Conservation (phyloP, 2,113 vertebrate species). For the Archilochus colubris region DNA sequence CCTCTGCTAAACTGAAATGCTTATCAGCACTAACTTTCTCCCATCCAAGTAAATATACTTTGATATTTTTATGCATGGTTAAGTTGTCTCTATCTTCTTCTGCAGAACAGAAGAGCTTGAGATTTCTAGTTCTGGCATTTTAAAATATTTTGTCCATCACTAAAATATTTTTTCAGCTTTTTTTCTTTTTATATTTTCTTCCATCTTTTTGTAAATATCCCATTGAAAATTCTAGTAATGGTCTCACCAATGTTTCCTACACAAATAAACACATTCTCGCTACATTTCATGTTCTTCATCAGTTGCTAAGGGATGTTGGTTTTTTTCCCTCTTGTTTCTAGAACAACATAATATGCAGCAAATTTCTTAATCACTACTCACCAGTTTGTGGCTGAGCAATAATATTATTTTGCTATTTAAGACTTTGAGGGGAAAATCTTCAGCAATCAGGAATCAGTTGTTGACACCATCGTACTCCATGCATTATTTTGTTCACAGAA, state of each 20-base stretch:
- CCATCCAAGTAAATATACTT: background rate
- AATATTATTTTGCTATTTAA: background rate
- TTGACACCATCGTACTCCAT: background rate
- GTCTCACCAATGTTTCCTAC: rapidly evolving
- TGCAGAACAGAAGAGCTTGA: background rate
- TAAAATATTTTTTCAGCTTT: background rate
- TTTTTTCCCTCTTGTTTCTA: background rate
- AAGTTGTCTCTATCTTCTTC: background rate
- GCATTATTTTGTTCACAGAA: background rate
- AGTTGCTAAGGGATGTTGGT: background rate
- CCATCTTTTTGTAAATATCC: background rate
- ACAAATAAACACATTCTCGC: background rate
- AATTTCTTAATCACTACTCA: background rate
- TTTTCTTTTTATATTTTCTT: background rate
- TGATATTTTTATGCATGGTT: background rate
- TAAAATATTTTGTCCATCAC: background rate
- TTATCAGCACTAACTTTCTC: background rate
- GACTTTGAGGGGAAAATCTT: rapidly evolving
- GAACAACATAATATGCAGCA: background rate
- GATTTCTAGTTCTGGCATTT: background rate
- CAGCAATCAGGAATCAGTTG: background rate
- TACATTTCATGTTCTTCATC: background rate
- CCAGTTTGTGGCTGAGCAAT: background rate
- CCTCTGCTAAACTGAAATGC: background rate
- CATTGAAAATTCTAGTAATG: background rate